phyloP scores from a whole-genome alignment of 2,113 vertebrate species.

The Eurystomus gularis region DNA sequence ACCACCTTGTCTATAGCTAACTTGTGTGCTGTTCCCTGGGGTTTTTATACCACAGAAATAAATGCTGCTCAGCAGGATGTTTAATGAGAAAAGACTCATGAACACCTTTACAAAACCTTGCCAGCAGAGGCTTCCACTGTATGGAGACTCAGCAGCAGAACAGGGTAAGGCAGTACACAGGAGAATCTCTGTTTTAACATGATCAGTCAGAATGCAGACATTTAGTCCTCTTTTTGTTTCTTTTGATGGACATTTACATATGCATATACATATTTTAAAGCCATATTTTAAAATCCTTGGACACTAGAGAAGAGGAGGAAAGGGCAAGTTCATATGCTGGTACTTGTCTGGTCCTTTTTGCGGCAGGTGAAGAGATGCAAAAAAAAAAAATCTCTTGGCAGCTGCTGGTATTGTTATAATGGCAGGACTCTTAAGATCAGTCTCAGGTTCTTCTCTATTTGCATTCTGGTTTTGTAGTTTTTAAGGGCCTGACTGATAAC shows the following conservation, averaged over 20 bases:
- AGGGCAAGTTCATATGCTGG: neutral
- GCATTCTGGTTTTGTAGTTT: neutral
- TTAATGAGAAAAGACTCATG: neutral
- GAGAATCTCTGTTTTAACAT: neutral
- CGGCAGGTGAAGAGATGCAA: accelerated
- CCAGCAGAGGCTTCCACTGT: neutral
- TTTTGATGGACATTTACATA: neutral
- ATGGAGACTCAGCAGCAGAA: neutral
- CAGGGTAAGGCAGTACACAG: neutral
- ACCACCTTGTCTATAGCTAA: neutral
- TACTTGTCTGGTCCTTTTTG: neutral
- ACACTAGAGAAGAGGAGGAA: neutral
- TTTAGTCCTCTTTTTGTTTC: neutral
- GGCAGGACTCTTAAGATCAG: neutral
- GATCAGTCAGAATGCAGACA: neutral
- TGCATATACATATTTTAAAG: no score
- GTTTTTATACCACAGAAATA: neutral
- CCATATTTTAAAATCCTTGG: neutral
- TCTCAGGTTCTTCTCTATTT: neutral
- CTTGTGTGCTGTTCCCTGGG: neutral
- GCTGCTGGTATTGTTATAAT: neutral
- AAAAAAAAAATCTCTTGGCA: neutral
- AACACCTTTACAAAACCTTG: neutral
- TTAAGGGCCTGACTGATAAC: neutral
- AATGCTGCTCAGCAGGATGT: neutral